Evolutionary conservation across 1,140 invertebrate species (phyloP).

Genomic region (Kradibia gibbosae): DNA sequence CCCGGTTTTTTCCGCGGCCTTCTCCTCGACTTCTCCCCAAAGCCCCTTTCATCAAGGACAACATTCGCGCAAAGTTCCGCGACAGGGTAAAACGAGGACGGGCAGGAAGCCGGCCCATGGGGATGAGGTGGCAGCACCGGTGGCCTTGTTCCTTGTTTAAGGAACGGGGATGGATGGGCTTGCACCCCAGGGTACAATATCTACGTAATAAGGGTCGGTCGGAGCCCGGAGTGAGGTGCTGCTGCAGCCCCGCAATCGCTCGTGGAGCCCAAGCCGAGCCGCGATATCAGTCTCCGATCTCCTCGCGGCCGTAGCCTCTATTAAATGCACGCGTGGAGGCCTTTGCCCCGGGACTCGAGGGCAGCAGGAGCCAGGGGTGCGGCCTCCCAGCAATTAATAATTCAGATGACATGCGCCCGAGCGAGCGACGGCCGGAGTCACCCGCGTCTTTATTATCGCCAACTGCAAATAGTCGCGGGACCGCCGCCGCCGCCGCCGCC

Average conservation of each 20-base stretch:
- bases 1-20: neutral
- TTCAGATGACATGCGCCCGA: conserved; percentile 48
- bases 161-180: conserved; percentile 11
- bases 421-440: neutral
- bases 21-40: neutral
- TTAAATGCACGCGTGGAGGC: conserved; percentile 13
- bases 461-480: neutral
- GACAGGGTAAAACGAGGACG: neutral
- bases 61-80: neutral
- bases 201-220: conserved; percentile 47
- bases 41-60: neutral
- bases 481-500: neutral
- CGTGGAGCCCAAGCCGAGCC: conserved; percentile 5
- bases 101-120: neutral
- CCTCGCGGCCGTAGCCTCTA: neutral
- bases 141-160: conserved; percentile 25
- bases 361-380: neutral
- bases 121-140: neutral
- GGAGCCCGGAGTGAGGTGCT: neutral
- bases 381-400: conserved; percentile 55
- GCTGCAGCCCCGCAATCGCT: neutral
- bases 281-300: neutral
- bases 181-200: conserved; percentile 44
- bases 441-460: neutral
- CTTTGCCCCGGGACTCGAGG: neutral